Base-by-base conservation (phyloP, 2,888 invertebrate genomes). In the Monopis laevigella region DNA sequence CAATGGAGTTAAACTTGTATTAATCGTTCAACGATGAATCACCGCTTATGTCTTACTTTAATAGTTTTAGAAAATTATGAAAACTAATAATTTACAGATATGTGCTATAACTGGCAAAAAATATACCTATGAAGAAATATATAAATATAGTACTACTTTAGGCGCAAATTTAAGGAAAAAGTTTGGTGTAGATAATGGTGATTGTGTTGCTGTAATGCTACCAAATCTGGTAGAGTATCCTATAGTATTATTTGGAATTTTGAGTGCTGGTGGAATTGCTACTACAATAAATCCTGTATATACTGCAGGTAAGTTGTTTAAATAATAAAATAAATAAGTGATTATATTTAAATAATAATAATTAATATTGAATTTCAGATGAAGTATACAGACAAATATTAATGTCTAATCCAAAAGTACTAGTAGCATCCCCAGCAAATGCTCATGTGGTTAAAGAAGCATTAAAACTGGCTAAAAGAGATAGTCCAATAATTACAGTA, bases 201-300 rank as follows among this genome's bases (percentile, higher is more conserved):
- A 89, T 50, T 77, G 85, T 0, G 56, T 89, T 11, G 86, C 85
- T 1, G 43, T 90, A 21, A 74, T 88, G 38, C 53, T 88, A 44
- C 87, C 88, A 10, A 90, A 90, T 58, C 51, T 84, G 28, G 89
- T 89, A 0, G 90, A 90, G 63, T 86, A 82, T 55, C 77, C 85
- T 0, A 74, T 86, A 16, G 77, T 80, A 1, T 53, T 81, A 6
- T 54, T 88, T 41, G 89, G 87, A 0, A 65, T 82, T 12, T 51
- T 86, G 16, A 83, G 85, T 51, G 88, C 87, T 17, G 87, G 86
- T 1, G 58, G 87, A 2, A 50, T 82, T 10, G 78, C 84, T 3
- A 87, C 88, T 1, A 84, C 88, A 0, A 67, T 88, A 1, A 89
- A 88, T 71, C 87, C 88, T 0, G 52, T 80, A 36, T 89, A 88